Base-by-base conservation (phyloP, 2,113 vertebrate genomes). In the Hemichromis elongatus region DNA sequence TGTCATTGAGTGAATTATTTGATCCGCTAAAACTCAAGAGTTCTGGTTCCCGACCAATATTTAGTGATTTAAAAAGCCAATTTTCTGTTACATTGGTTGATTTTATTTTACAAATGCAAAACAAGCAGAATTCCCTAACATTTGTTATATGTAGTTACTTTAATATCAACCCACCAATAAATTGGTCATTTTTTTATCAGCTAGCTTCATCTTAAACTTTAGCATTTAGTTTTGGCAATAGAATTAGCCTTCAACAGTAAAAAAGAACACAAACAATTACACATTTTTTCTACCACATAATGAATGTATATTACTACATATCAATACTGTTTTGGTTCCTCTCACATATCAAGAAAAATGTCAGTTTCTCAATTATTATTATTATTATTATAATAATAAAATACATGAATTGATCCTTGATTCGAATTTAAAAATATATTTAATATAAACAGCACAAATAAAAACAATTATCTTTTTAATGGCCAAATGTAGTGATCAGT, bases 361-460 rank as follows among this genome's bases (percentile, higher is more conserved):
- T 18, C 4, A 50, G n/a, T n/a, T n/a, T n/a, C n/a, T 28, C 16
- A 28, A 28, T 0, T 75, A n/a, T 50, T 75, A 28, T 75, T 50
- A 30, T 75, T 12, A 50, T 0, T 75, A n/a, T 50, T 75, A 28
- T 75, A 30, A 30, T 75, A 7, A 50, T 50, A 28, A 75, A 75
- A 73, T 0, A 5, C 30, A 50, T 30, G 0, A 0, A 47, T 73
- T 14, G 42, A 28, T 47, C 5, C 16, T 73, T 26, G 9, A 50
- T 47, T 50, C 2, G 30, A 47, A 50, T 50, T 0, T 5, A 12
- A 73, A 73, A 73, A 28, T 47, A 47, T 28, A 73, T 73, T 73
- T 73, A 73, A 73, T 73, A 30, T 47, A 73, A 2, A 73, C 9
- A 61, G 3, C 52, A 19, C 16, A 50, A 53, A 53, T 11, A 50